Conservation (phyloP, 2,797 vertebrate species). For the Notoglanidium macrostoma region DNA sequence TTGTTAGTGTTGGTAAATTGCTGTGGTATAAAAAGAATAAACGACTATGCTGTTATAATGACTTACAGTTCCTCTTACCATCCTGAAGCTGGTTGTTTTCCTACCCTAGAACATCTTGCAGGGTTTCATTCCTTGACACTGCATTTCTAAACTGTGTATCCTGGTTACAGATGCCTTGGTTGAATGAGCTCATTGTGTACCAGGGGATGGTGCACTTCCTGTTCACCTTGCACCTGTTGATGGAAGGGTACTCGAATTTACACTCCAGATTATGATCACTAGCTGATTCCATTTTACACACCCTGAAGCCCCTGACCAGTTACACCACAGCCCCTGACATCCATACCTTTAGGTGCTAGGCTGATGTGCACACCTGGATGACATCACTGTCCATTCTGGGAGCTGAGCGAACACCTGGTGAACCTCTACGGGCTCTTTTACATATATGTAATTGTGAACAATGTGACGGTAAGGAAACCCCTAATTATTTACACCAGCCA, state of each 20-base stretch:
- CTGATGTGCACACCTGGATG: slow-evolving; percentile 5
- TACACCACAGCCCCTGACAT: not conserved
- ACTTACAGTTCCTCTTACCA: not conserved
- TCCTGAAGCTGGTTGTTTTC: not conserved
- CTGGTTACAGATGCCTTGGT: not conserved
- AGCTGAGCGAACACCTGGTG: not conserved
- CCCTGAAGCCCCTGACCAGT: not conserved
- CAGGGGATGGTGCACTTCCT: not conserved
- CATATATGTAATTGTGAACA: not conserved
- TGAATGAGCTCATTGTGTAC: not conserved
- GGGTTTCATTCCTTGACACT: not conserved
- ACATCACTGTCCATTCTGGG: not conserved
- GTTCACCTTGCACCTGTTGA: not conserved
- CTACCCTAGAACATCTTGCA: not conserved
- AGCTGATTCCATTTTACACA: not conserved
- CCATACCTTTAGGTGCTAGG: too few relatives aligned
- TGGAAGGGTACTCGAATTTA: too few relatives aligned
- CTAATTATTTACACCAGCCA: not conserved
- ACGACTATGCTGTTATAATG: not conserved
- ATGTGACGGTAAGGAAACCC: not conserved
- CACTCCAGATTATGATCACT: not conserved
- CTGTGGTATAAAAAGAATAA: not conserved
- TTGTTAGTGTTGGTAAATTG: not conserved
- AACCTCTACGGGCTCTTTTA: not conserved
- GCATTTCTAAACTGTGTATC: not conserved